Percentiles rank a stretch among this genome's conserved stretches.
Evolutionary conservation across 1,140 invertebrate species (phyloP).

Genomic region (Cydia fagiglandana): DNA sequence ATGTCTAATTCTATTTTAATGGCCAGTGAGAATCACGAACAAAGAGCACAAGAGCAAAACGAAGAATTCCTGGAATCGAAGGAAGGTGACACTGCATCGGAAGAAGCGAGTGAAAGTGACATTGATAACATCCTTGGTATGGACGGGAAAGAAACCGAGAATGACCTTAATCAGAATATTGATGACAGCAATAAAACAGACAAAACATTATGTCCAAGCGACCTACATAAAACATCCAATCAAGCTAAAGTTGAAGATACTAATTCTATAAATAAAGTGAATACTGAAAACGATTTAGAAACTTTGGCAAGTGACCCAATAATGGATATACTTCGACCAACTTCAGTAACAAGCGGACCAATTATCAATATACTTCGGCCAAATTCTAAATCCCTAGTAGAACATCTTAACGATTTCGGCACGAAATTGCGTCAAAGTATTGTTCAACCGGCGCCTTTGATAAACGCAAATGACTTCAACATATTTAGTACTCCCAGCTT

Average conservation of each 20-base stretch:
- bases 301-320: slow-evolving; percentile 15
- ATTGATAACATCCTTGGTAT: background rate
- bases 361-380: slow-evolving; percentile 12
- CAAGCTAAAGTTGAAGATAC: slow-evolving; percentile 49
- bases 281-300: slow-evolving; percentile 28
- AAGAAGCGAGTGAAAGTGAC: background rate
- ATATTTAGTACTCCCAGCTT: background rate
- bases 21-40: slow-evolving; percentile 3
- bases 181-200: background rate
- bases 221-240: slow-evolving; percentile 26
- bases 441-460: background rate
- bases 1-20: slow-evolving; percentile 54
- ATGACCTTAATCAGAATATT: background rate
- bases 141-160: background rate
- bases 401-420: background rate
- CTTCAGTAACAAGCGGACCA: slow-evolving; percentile 26
- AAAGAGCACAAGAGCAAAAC: background rate
- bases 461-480: slow-evolving; percentile 8
- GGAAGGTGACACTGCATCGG: background rate
- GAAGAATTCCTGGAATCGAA: background rate
- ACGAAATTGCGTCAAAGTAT: slow-evolving; percentile 16
- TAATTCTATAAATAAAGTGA: slow-evolving; percentile 38
- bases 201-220: background rate
- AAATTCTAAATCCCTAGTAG: slow-evolving; percentile 6
- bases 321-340: slow-evolving; percentile 12